Evolutionary conservation across 2,797 vertebrate species (phyloP), one percentile per base, ranked within the genome.

Genomic region (Manis javanica): DNA sequence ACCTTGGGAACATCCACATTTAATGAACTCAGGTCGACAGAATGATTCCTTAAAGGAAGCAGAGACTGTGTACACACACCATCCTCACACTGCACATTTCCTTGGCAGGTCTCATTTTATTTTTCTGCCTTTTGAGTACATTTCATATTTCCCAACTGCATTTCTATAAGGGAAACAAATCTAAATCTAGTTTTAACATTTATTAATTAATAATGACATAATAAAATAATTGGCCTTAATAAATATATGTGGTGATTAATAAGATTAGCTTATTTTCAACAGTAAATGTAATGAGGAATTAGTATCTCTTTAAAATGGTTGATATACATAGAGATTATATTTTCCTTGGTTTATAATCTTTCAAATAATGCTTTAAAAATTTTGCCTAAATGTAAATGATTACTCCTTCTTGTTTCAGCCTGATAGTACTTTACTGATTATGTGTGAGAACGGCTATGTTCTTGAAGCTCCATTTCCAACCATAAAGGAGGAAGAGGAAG

Each of bases 361-460:
- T 93, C 55, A 59, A 79, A 55, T 42, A 78, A 31, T 71, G 39
- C 51, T 86, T 85, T 15, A 82, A 79, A 66, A 97, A 51, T n/a
- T 64, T 64, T 86, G 39, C 31, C 29, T 87, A 78, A 34, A 74
- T 90, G 84, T 92, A 87, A 97, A 46, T 72, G 24, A 53, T 24
- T 92, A 66, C 68, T 95, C 5, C 97, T 90, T 1, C 94, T 92
- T 93, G 96, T 46, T 31, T 97, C 26, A 99, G 99, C 98, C 69
- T 63, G 98, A 98, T 59, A 99, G 97, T 95, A 98, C 26, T 1
- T 98, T 99, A 93, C 98, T 99, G 57, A 98, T 99, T 96, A 95
- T 99, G 89, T 99, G 99, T 98, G 98, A 98, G 90, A 99, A 98
- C 24, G 99, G 99, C 77, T 99, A 99, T 55, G 98, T 98, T 79